Evolutionary conservation across 2,888 invertebrate species (phyloP), one percentile per base, ranked within the genome.

Genomic region (Pristionchus japonicus): DNA sequence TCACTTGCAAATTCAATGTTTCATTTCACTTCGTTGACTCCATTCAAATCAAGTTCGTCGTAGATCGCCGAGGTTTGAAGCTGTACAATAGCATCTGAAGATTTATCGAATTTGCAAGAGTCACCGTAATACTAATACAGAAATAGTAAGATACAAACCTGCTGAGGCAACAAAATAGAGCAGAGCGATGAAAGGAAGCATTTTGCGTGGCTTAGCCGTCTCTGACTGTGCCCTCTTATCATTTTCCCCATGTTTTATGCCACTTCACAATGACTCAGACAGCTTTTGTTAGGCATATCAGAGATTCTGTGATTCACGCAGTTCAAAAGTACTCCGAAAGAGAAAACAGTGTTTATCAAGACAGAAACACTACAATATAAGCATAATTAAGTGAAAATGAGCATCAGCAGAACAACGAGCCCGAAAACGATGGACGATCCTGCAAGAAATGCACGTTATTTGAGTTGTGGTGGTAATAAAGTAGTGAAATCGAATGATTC

Each of bases 151-250:
- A 17, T 17, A 34, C 64, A 31, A 67, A 67, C 64, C 64, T 67
- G 64, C 27, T 31, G 3, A 6, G 7, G 34, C 15, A 31, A 15
- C 34, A 31, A 67, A 67, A 13, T 13, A 67, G 64, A 34, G 15
- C 11, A 67, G 34, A 92, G 96, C 64, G 34, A 67, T 1, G 17
- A 67, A 67, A 67, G 34, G 31, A 34, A 67, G 96, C 95, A 98
- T 99, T 89, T n/a, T 96, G 95, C 98, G 64, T 67, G 31, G 27
- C 27, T 80, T 80, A 27, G 2, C 40, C 49, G 27, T 40, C 49
- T 80, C 80, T 80, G 80, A 31, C 80, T 74, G 74, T 74, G 13
- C 34, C 4, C 74, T 34, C 80, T 80, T 47, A 80, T 80, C 80
- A 9, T 23, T 20, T 43, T 34, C n/a, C 40, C 49, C 80, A 15